Base-by-base conservation (phyloP, 2,797 vertebrate species). In the Poeciliopsis gracilis region DNA sequence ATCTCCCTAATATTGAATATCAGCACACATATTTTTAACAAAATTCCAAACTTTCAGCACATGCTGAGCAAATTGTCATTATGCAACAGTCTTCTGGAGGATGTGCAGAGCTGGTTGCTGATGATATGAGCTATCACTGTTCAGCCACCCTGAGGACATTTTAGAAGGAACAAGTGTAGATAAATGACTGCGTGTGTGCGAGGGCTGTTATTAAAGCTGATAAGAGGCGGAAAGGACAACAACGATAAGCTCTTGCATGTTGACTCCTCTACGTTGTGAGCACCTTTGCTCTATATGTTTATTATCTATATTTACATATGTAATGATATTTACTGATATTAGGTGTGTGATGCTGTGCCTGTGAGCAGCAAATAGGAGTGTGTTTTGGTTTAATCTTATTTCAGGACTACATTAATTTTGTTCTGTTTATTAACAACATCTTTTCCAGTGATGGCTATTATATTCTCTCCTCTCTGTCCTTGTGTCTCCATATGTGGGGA, bases 141-240 rank as follows among this genome's bases (percentile, higher is more conserved):
- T 73, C 13, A 41, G 67, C 61, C 73, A 76, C 55, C 79, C 78
- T 25, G 5, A 72, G 33, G 51, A 77, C 33, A 4, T 45, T 51
- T 81, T 43, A 66, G 41, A 67, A 28, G 8, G 11, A 79, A 25
- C 49, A 47, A 70, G 49, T 72, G 63, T 84, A 83, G 78, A 80
- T 84, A 84, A 78, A 38, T 45, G 71, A 45, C 7, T 49, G 45
- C 1, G 49, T 61, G 70, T 41, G 67, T 59, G 67, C 25, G 53
- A 15, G n/a, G 53, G 74, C 72, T 16, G 75, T 79, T 25, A 51
- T 16, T 47, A 30, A 23, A 1, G 0, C 70, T 87, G 91, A 92
- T 91, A 91, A 93, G 83, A 67, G 77, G 83, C 73, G 45, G 25
- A 73, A 33, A 82, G 83, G 83, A 1, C 11, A 53, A 16, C 51